Base-by-base conservation (phyloP, 37 sponge, comb jelly and placozoan species). In the Beroe forskalii region DNA sequence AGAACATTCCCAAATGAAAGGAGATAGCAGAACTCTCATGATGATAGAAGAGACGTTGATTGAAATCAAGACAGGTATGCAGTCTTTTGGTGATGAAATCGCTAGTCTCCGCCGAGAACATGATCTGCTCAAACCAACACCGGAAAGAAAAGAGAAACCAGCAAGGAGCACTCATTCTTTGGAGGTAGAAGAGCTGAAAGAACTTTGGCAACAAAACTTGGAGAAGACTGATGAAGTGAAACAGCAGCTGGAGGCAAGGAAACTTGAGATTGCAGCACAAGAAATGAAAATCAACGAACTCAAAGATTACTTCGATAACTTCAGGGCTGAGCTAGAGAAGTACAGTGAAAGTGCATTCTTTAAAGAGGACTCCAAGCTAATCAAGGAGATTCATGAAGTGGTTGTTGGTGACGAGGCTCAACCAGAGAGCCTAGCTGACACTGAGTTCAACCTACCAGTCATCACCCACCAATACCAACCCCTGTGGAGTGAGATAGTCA, bases 331-430 rank as follows among this genome's bases (percentile, higher is more conserved):
- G 17, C 60, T 55, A 17, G 17, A 55, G 60, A 55, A 55, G 9
- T 55, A 55, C 60, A 20, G 17, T 17, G 17, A 55, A 9, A 55
- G 60, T 17, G 60, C 60, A 55, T 55, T 55, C 60, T 55, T 55
- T 17, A 9, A 17, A 55, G 60, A 55, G 60, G 60, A 55, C 17
- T 55, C 60, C 9, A 20, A 55, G 60, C 60, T 55, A 55, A 55
- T 55, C 60, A 55, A 55, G 60, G 60, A 55, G 60, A 55, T 55
- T 55, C 60, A 55, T n/a, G n/a, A n/a, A n/a, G n/a, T n/a, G n/a
- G n/a, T n/a, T n/a, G n/a, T n/a, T n/a, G n/a, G n/a, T n/a, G n/a
- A n/a, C n/a, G n/a, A n/a, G n/a, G n/a, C n/a, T n/a, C n/a, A n/a
- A n/a, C n/a, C n/a, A n/a, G n/a, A n/a, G n/a, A n/a, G n/a, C n/a